phyloP scores from a whole-genome alignment of 2,797 vertebrate species.

The Phoebastria nigripes region DNA sequence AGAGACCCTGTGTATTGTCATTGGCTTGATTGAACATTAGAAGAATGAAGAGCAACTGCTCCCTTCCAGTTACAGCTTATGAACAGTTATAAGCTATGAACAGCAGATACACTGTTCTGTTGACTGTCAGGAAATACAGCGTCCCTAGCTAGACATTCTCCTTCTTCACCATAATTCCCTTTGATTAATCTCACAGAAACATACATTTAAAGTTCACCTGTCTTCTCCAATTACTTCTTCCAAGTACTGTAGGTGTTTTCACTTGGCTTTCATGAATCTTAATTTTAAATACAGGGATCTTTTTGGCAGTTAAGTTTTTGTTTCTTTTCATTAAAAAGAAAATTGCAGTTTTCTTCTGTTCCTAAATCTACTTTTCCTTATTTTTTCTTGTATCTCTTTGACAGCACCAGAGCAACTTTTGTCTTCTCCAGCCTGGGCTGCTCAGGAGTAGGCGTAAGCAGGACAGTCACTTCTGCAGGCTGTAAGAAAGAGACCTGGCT shows the following conservation, averaged over 20 bases:
- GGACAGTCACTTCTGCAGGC: background rate
- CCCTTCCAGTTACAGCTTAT: background rate
- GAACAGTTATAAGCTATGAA: background rate
- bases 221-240: background rate
- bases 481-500: background rate
- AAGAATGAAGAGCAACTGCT: constrained; percentile 17
- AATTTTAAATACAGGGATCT: background rate
- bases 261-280: background rate
- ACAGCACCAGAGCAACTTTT: background rate
- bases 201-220: background rate
- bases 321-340: background rate
- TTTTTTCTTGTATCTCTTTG: background rate
- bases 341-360: background rate
- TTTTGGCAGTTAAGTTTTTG: background rate
- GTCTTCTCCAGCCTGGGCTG: background rate
- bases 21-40: background rate
- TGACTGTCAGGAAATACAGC: background rate
- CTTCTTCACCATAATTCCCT: background rate
- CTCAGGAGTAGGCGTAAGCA: background rate
- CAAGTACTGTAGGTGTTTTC: background rate
- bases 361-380: background rate
- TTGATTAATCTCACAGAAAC: background rate
- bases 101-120: background rate
- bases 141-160: background rate
- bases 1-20: background rate